Evolutionary conservation across 2,797 vertebrate genomes (phyloP).

Genomic region (Otus scops): DNA sequence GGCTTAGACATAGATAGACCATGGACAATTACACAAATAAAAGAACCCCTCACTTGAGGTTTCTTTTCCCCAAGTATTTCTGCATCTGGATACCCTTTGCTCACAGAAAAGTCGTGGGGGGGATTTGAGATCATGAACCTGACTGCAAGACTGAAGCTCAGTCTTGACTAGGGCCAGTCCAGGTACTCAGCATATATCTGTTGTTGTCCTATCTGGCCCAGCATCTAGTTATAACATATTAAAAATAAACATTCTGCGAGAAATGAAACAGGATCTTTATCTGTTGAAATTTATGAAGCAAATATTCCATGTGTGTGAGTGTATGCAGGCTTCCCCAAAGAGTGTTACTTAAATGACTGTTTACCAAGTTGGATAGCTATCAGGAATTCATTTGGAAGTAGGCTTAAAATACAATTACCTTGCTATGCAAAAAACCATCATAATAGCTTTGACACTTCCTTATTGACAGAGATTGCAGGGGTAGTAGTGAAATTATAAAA

Average conservation of each 20-base stretch:
- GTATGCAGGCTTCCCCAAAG: not conserved
- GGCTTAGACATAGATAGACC: not conserved
- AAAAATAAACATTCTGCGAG: not conserved
- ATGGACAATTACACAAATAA: not conserved
- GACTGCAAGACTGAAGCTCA: not conserved
- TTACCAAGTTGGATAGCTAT: not conserved
- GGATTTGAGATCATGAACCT: not conserved
- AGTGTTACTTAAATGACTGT: not conserved
- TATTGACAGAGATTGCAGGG: not conserved
- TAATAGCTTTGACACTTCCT: not conserved
- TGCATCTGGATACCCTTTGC: not conserved
- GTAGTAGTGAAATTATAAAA: not conserved
- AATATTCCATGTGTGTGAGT: not conserved
- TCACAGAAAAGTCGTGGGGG: not conserved
- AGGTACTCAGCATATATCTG: not conserved
- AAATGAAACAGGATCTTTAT: slow-evolving; percentile 4
- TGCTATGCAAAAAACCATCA: not conserved
- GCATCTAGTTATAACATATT: not conserved
- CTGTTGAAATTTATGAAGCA: slow-evolving; percentile 7
- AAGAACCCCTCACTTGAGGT: not conserved
- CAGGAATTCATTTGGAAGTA: not conserved
- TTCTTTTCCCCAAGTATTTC: not conserved
- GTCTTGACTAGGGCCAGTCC: not conserved
- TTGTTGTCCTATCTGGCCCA: not conserved
- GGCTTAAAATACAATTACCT: slow-evolving; percentile 38